Percentiles rank a stretch among this genome's conserved stretches.
Evolutionary conservation across 2,797 vertebrate genomes (phyloP).

Genomic region (Carcharodon carcharias): DNA sequence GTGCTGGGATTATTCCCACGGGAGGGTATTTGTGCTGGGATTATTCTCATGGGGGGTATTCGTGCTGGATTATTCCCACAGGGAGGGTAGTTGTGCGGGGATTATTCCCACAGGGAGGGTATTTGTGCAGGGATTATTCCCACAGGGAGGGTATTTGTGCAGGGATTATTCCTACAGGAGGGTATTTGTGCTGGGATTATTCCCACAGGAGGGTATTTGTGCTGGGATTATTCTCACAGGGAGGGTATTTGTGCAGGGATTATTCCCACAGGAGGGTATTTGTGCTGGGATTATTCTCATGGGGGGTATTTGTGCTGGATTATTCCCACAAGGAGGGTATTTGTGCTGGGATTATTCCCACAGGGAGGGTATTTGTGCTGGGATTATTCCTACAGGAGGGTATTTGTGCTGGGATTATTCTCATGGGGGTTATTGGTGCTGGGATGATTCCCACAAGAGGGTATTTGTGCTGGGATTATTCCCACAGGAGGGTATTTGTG

Average conservation of each 20-base stretch:
- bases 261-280: not conserved
- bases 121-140: not conserved
- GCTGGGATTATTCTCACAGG: not conserved
- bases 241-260: not conserved
- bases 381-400: too few relatives aligned
- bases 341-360: not conserved
- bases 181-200: not conserved
- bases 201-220: not conserved
- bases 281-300: too few relatives aligned
- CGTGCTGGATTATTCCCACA: not conserved
- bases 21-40: too few relatives aligned
- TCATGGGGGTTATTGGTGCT: not conserved
- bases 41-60: too few relatives aligned
- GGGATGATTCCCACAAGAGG: not conserved
- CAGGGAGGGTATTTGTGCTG: too few relatives aligned
- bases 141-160: not conserved
- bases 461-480: not conserved
- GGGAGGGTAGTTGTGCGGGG: not conserved
- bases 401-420: not conserved
- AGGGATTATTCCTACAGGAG: too few relatives aligned
- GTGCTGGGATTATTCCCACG: not conserved
- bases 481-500: not conserved
- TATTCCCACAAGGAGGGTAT: not conserved
- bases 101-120: not conserved
- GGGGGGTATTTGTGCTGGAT: not conserved